These are phyloP conservation scores for Sebastes glaucus DNA, from an alignment of 2,797 vertebrate species.

Conservation along the genomic window DNA sequence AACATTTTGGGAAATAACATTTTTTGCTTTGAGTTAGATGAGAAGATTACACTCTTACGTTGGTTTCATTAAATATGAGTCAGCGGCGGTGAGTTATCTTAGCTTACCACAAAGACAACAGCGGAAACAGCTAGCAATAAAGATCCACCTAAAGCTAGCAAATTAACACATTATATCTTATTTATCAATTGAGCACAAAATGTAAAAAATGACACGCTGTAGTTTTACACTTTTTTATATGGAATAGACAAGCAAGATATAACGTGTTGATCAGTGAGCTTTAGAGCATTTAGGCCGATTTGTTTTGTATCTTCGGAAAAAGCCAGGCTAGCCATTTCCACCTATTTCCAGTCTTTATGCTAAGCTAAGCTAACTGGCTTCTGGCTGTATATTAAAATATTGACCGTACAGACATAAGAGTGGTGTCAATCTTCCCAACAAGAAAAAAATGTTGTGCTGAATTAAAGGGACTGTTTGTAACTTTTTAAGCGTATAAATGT, in stretches of 20 bases:
- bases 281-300: background rate
- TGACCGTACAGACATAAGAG: background rate
- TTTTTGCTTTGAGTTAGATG: background rate
- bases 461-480: no score
- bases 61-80: background rate
- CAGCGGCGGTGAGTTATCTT: background rate
- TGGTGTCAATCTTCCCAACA: background rate
- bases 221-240: background rate
- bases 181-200: background rate
- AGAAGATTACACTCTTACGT: background rate
- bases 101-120: background rate
- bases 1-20: background rate
- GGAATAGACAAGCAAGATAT: background rate
- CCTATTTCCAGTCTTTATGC: background rate
- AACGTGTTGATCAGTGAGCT: background rate
- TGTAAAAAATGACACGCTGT: background rate
- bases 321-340: background rate
- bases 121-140: background rate
- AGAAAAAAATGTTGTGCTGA: background rate
- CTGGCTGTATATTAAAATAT: background rate
- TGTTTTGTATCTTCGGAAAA: background rate
- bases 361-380: background rate
- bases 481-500: no score
- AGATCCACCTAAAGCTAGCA: background rate
- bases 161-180: background rate